Percentiles rank a stretch among this genome's conserved stretches.
These are phyloP conservation scores for Lasioglossum figueresi DNA, from an alignment of 2,888 invertebrate species.

Conservation along the genomic window DNA sequence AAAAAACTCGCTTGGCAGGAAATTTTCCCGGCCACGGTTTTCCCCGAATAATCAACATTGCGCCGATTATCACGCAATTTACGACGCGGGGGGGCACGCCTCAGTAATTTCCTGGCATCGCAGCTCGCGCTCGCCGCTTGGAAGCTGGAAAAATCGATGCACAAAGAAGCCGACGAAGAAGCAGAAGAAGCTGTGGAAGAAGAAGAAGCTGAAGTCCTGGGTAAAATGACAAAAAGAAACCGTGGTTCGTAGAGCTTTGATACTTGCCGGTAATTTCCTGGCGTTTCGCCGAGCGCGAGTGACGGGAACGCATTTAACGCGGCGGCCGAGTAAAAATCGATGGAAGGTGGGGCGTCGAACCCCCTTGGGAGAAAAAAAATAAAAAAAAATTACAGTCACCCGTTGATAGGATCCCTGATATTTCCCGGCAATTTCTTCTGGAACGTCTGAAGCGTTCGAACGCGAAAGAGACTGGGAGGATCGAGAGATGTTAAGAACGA, in stretches of 20 bases:
- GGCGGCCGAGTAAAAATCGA: conserved; percentile 1
- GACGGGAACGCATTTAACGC: conserved; percentile 22
- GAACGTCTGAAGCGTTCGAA: not conserved
- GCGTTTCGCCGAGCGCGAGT: not conserved
- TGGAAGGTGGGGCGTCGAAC: not conserved
- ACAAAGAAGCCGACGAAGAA: not conserved
- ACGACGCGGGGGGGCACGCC: not conserved
- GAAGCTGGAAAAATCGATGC: not conserved
- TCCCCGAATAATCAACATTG: not conserved
- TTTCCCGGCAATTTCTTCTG: not conserved
- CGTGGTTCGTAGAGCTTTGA: not conserved
- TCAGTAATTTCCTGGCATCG: conserved; percentile 5
- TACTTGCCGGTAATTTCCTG: conserved; percentile 20
- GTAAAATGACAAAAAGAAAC: not conserved
- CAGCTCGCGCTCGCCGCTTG: not conserved
- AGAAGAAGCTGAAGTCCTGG: not conserved
- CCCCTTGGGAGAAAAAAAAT: not conserved
- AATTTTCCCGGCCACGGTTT: not conserved
- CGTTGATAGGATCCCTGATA: not conserved
- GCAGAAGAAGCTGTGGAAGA: not conserved
- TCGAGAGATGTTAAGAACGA: not conserved
- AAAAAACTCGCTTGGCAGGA: not conserved
- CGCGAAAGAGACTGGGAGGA: not conserved
- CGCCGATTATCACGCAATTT: conserved; percentile 11
- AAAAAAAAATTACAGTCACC: not conserved